Percentiles rank a stretch among this genome's conserved stretches.
These are phyloP conservation scores for Lagenorhynchus albirostris DNA, from an alignment of 2,113 vertebrate genomes.

Conservation along the genomic window DNA sequence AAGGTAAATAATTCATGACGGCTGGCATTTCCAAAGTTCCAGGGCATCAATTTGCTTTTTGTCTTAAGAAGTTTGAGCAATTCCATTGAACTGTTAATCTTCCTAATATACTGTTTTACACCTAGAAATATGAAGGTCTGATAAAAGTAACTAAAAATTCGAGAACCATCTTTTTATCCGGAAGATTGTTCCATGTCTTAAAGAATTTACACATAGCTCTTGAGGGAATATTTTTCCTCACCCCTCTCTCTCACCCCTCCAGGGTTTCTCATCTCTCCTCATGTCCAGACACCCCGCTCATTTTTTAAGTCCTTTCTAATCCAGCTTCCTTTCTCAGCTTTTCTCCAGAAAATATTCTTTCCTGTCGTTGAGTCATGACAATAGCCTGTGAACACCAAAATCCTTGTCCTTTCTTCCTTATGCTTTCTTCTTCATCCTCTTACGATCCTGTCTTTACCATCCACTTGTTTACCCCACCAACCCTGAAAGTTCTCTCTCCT, in stretches of 20 bases:
- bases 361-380: not conserved
- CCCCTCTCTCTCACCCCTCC: not conserved
- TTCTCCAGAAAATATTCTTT: not conserved
- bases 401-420: not conserved
- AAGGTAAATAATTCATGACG: not conserved
- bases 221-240: not conserved
- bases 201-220: not conserved
- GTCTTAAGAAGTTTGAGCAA: not conserved
- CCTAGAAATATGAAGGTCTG: not conserved
- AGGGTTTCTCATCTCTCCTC: not conserved
- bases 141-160: not conserved
- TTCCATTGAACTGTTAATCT: not conserved
- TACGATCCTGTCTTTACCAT: not conserved
- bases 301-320: not conserved
- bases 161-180: not conserved
- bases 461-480: not conserved
- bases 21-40: not conserved
- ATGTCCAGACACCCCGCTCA: not conserved
- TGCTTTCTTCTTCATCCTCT: not conserved
- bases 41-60: not conserved
- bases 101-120: not conserved
- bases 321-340: not conserved
- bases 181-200: not conserved
- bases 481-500: not conserved
- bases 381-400: rapidly evolving